Base-by-base conservation (phyloP, 1,140 invertebrate species). In the Drosophila kurseongensis region DNA sequence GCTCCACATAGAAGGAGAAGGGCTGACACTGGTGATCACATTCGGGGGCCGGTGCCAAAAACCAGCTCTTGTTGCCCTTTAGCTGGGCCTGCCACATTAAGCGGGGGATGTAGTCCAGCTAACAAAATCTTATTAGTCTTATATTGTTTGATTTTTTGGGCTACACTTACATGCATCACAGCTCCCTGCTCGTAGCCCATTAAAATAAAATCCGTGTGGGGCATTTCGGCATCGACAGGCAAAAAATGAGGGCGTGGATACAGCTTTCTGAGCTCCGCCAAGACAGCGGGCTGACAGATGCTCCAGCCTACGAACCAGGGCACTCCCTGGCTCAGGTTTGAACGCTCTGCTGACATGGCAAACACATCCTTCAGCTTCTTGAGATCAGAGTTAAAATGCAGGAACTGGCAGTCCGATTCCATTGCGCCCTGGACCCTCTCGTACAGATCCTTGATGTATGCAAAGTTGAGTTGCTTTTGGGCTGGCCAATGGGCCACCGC, bases 71-170 rank as follows among this genome's bases (percentile, higher is more conserved):
- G 75, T 94, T 95, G 1, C 97, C 97, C 79, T 94, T 95, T 35
- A 98, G 94, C 93, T 98, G 97, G 0, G 97, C 97, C 93, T 98
- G 98, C 98, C 97, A 98, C 94, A 98, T 98, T 5, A 98, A 94
- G 54, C 97, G 94, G 57, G 96, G 95, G 60, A 98, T 98, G 86
- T 97, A 97, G 93, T 99, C 98, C 82, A 98, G 93, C 97, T 98
- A 23, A n/a, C 5, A 23, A n/a, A 10, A 10, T 7, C 2, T 2
- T 5, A 45, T 56, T 5, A 57, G 44, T 27, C 1, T 4, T 38
- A 76, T 75, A 23, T 8, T 0, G 10, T 5, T 8, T 9, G 1
- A 60, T 35, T 1, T 32, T n/a, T 5, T 1, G 61, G 23, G 5
- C 29, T 0, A 38, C 2, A n/a, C 94, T 95, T 94, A 98, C 97